Conservation (phyloP, 2,113 vertebrate genomes). For the Engraulis encrasicolus region DNA sequence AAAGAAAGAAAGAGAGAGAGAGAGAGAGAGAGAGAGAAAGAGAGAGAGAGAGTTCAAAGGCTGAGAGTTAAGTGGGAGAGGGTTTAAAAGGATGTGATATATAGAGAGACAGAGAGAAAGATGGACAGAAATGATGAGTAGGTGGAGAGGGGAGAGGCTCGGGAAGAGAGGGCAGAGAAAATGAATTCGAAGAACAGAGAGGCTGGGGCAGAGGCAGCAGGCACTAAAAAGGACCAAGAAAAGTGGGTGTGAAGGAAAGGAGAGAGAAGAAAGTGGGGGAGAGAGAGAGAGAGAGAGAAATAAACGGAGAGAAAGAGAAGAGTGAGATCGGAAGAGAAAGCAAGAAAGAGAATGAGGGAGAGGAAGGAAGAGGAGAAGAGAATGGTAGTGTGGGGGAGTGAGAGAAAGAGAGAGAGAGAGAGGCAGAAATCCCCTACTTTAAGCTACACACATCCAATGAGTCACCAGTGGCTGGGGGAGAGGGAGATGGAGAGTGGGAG, state of each 20-base stretch:
- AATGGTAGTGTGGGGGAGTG: not conserved
- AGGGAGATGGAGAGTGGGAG: too few species aligned
- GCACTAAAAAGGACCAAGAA: too few species aligned
- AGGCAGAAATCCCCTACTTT: constrained; percentile 48
- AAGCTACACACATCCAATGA: constrained; percentile 49
- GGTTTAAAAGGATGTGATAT: not conserved
- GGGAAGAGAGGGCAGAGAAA: not conserved
- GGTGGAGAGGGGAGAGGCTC: not conserved
- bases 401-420: not conserved
- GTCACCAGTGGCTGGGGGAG: constrained; percentile 43
- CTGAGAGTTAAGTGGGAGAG: not conserved
- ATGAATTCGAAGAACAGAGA: not conserved
- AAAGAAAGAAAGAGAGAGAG: not conserved
- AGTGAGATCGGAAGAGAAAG: not conserved
- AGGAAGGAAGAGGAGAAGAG: not conserved
- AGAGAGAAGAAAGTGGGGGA: too few species aligned
- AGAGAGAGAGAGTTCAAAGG: not conserved
- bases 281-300: not conserved
- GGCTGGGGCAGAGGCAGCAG: not conserved
- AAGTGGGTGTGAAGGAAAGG: too few species aligned
- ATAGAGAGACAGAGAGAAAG: constrained; percentile 36
- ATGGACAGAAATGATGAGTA: constrained; percentile 31
- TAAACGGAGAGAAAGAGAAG: not conserved
- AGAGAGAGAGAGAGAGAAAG: constrained; percentile 30
- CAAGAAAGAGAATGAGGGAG: not conserved